Base-by-base conservation (phyloP, 1,140 invertebrate species). In the Vanessa tameamea region DNA sequence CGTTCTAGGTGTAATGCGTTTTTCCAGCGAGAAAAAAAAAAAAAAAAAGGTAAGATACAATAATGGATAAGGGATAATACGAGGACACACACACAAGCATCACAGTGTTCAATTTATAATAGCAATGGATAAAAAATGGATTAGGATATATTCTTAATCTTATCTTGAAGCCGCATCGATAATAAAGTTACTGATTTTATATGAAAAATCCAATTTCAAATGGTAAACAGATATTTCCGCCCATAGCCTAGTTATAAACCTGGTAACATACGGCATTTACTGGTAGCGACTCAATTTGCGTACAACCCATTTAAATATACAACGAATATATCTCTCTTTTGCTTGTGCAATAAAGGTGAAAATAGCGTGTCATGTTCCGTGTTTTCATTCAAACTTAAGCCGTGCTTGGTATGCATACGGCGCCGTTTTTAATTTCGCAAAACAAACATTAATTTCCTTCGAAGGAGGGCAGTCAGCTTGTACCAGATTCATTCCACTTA, bases 391-490 rank as follows among this genome's bases (percentile, higher is more conserved):
- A 51, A 64, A 64, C 63, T 68, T 72, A 13, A 26, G 74, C 23
- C 11, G 23, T n/a, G 48, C 6, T 23, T 47, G 74, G 68, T 78
- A 85, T 78, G 73, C 78, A 85, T 77, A 81, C 78, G 77, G 73
- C 75, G 66, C 65, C 77, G 69, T 83, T 87, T 88, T 87, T 89
- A 87, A 89, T 89, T 88, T 87, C 81, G 77, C 82, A 83, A 86
- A 80, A 87, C 86, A 88, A 89, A 88, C 84, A 89, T 88, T 85
- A 87, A 87, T 89, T 87, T 87, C 77, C 85, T 84, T 83, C 76
- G 76, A 81, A 75, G 79, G 75, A 84, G 75, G 66, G 64, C 73
- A 78, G 74, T 79, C 73, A 78, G 75, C 76, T 63, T 71, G 69
- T 68, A 65, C 53, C 63, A 59, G 47, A 69, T 73, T 64, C 55